Evolutionary conservation across 2,113 vertebrate genomes (phyloP).

Genomic region (Eidolon helvum): DNA sequence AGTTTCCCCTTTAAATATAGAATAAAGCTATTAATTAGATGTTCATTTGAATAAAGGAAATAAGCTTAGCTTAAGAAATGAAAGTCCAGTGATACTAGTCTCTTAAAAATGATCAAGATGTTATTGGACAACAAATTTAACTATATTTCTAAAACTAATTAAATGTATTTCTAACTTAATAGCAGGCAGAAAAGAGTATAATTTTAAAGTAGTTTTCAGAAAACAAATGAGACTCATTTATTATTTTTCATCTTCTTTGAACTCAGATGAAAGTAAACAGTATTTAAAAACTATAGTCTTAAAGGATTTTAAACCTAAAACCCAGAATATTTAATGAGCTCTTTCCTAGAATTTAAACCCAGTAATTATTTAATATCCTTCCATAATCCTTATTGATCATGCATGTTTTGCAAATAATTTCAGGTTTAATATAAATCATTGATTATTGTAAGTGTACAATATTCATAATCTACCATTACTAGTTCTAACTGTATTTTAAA

Average conservation of each 20-base stretch:
- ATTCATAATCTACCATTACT: not conserved
- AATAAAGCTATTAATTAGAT: not conserved
- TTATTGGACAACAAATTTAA: not conserved
- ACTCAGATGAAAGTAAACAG: not conserved
- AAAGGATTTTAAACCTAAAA: not conserved
- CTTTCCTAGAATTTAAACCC: not conserved
- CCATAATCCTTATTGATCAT: not conserved
- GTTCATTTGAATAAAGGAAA: not conserved
- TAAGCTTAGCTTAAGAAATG: not conserved
- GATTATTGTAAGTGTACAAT: not conserved
- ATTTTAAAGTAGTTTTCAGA: not conserved
- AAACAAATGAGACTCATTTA: not conserved
- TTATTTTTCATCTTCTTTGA: not conserved
- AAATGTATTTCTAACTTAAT: not conserved
- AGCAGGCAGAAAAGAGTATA: not conserved
- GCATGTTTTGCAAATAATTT: not conserved
- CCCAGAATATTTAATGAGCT: not conserved
- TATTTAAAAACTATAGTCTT: not conserved
- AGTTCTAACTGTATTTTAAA: not conserved
- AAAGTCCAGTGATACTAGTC: not conserved
- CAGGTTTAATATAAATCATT: not conserved
- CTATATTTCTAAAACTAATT: not conserved
- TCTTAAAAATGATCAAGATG: not conserved
- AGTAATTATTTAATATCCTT: not conserved
- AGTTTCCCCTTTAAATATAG: not conserved